phyloP scores from a whole-genome alignment of 1,140 invertebrate genomes.

The Pseudomyrmex cubaensis region DNA sequence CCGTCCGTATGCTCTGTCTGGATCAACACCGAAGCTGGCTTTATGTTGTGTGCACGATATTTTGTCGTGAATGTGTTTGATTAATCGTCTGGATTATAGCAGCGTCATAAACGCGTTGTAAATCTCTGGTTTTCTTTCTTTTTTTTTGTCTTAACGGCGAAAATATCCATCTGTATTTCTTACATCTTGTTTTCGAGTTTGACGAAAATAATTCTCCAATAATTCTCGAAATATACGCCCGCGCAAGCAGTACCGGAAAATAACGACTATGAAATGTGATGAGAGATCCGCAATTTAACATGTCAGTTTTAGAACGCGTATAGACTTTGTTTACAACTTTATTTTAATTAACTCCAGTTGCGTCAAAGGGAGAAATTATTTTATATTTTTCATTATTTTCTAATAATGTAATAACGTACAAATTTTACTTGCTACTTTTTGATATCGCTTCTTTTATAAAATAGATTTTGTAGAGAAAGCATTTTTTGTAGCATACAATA shows the following conservation, averaged over 20 bases:
- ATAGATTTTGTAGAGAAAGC: too few species aligned
- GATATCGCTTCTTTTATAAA: too few species aligned
- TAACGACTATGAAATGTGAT: too few species aligned
- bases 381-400: background rate
- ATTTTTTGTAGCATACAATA: too few species aligned
- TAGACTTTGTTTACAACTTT: background rate
- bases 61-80: conserved; percentile 27
- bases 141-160: conserved; percentile 25
- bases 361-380: background rate
- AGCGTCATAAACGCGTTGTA: conserved; percentile 41
- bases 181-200: background rate
- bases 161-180: background rate
- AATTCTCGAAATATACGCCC: background rate
- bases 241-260: background rate
- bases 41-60: conserved; percentile 31
- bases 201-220: background rate
- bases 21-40: conserved; percentile 48
- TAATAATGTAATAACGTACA: too few species aligned
- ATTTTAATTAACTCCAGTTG: too few species aligned
- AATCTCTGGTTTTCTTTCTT: conserved; percentile 8
- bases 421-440: too few species aligned
- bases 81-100: conserved; percentile 10
- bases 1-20: conserved; percentile 28
- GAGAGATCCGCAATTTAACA: background rate
- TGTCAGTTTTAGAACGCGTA: background rate